These are phyloP conservation scores for Pavo muticus DNA, from an alignment of 2,113 vertebrate species.

Conservation along the genomic window DNA sequence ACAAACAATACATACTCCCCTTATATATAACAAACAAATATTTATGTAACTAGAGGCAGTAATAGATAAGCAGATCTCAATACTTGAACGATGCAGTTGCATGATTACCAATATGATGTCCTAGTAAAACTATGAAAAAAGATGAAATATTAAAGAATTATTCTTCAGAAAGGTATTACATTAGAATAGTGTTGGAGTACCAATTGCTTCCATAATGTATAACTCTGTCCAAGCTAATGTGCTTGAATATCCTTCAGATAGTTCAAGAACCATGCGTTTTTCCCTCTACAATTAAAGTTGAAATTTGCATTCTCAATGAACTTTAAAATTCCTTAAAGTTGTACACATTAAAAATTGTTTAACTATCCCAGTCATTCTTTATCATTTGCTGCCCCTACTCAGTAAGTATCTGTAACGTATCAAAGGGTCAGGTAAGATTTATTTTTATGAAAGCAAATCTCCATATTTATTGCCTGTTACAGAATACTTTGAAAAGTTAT, in stretches of 20 bases:
- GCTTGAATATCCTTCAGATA: neutral
- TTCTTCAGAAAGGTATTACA: neutral
- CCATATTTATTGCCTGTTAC: neutral
- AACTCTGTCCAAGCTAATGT: neutral
- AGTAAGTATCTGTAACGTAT: neutral
- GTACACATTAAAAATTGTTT: neutral
- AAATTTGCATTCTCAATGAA: neutral
- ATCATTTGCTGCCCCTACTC: neutral
- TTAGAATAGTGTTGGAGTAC: neutral
- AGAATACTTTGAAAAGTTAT: neutral
- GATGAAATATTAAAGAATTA: neutral
- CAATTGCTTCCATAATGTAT: neutral
- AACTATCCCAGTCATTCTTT: neutral
- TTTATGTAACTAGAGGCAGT: neutral
- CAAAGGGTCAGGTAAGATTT: neutral
- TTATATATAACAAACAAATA: neutral
- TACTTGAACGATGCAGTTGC: neutral
- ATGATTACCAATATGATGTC: neutral
- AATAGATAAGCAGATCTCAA: neutral
- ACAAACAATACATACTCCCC: neutral
- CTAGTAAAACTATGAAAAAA: neutral
- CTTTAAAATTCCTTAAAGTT: neutral
- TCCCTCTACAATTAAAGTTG: neutral
- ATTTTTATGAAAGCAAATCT: neutral
- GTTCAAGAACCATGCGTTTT: neutral